A percentile compares a stretch with the other conserved stretches of the same genome.
phyloP scores from a whole-genome alignment of 2,113 vertebrate species.

The Alectura lathami region DNA sequence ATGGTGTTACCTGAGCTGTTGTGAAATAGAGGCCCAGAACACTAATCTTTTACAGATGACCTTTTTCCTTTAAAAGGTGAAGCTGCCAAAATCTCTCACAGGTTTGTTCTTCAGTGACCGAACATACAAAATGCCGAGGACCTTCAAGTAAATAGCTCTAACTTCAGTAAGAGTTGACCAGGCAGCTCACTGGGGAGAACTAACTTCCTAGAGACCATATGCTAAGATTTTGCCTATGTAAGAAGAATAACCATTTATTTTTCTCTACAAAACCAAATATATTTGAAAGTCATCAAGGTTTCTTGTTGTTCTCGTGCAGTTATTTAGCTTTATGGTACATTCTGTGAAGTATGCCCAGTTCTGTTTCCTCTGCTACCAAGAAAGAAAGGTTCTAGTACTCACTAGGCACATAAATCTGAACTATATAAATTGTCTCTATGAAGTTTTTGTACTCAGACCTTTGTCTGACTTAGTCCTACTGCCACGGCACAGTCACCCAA shows the following conservation, averaged over 20 bases:
- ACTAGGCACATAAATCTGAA: background rate
- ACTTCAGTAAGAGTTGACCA: background rate
- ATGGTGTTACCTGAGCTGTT: background rate
- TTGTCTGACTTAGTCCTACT: background rate
- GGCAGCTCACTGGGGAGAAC: rapidly evolving
- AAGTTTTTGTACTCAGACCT: background rate
- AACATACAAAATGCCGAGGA: background rate
- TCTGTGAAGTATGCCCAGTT: background rate
- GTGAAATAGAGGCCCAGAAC: background rate
- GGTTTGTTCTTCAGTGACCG: background rate
- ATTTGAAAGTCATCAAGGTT: rapidly evolving
- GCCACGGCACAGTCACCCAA: background rate
- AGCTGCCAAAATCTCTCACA: background rate
- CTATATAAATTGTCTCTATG: background rate
- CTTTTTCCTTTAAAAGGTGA: background rate
- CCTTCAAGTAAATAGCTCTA: background rate
- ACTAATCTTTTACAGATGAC: background rate
- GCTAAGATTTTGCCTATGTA: background rate
- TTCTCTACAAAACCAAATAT: background rate
- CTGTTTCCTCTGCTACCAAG: background rate
- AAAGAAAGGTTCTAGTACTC: background rate
- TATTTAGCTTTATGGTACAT: background rate
- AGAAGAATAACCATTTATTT: background rate
- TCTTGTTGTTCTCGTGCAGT: no score
- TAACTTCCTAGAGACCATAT: background rate